Evolutionary conservation across 2,888 invertebrate species (phyloP).

Genomic region (Dermolepida albohirtum): DNA sequence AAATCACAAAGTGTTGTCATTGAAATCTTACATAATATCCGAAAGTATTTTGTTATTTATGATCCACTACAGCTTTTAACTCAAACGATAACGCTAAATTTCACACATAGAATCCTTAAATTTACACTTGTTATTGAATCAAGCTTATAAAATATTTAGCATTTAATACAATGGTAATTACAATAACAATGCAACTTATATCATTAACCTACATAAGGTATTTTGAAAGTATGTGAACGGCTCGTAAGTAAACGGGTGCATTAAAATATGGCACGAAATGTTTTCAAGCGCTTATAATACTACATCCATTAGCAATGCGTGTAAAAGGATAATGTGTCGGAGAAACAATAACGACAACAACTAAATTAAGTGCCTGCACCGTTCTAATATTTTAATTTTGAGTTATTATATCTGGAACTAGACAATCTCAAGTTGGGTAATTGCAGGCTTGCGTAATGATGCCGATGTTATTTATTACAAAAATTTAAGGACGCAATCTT

Average conservation of each 20-base stretch:
- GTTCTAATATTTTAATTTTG: conserved; percentile 16
- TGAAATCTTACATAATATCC: conserved; percentile 10
- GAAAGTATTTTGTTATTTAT: conserved; percentile 2
- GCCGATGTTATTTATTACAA: conserved; percentile 12
- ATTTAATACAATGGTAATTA: conserved; percentile 9
- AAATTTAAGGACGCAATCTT: not conserved
- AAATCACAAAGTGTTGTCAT: not conserved
- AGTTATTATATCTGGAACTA: not conserved
- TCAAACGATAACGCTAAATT: not conserved
- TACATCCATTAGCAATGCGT: not conserved
- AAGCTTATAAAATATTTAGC: not conserved
- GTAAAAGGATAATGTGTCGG: conserved; percentile 16
- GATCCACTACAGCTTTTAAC: too few species aligned
- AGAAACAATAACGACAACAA: conserved; percentile 23
- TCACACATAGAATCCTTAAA: not conserved
- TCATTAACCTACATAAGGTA: conserved; percentile 32
- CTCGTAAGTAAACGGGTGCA: conserved; percentile 2
- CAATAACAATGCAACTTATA: conserved; percentile 21
- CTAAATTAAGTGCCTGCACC: conserved; percentile 7
- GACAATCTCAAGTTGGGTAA: conserved; percentile 8
- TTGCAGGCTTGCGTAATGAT: conserved; percentile 10
- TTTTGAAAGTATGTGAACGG: conserved; percentile 36
- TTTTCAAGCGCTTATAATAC: conserved; percentile 2
- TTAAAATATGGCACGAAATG: conserved; percentile 21
- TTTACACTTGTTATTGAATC: not conserved